Conservation (phyloP, 1,140 invertebrate genomes). For the Aphaenogaster rudis region DNA sequence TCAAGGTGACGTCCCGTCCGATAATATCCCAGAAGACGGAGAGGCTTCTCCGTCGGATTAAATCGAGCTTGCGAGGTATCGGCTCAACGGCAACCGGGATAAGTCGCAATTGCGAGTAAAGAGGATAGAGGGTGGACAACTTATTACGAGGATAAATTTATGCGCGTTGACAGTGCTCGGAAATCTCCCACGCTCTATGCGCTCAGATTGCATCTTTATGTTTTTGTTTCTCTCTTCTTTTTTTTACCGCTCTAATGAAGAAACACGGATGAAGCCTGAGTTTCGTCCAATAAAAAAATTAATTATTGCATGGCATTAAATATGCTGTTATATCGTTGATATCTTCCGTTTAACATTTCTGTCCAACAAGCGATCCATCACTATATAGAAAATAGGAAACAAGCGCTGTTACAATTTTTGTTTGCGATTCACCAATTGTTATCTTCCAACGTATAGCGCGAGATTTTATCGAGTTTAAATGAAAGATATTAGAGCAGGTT, state of each 20-base stretch:
- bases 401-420: not conserved
- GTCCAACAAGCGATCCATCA: not conserved
- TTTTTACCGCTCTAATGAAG: not conserved
- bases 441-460: not conserved
- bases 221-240: not conserved
- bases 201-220: not conserved
- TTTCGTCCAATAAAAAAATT: not conserved
- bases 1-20: conserved; percentile 24
- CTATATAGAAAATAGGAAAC: not conserved
- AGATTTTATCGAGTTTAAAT: not conserved
- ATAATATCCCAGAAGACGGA: conserved; percentile 22
- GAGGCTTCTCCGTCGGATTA: conserved; percentile 6
- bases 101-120: conserved; percentile 24
- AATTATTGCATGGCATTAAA: not conserved
- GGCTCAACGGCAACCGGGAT: conserved; percentile 16
- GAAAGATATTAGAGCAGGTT: not conserved
- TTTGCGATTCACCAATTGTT: not conserved
- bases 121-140: not conserved
- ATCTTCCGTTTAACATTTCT: not conserved
- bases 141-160: conserved; percentile 4
- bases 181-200: not conserved
- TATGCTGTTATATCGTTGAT: not conserved
- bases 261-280: not conserved
- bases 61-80: conserved; percentile 44
- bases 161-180: not conserved